Base-by-base conservation (phyloP, 2,113 vertebrate species). In the Leucoraja erinaceus region DNA sequence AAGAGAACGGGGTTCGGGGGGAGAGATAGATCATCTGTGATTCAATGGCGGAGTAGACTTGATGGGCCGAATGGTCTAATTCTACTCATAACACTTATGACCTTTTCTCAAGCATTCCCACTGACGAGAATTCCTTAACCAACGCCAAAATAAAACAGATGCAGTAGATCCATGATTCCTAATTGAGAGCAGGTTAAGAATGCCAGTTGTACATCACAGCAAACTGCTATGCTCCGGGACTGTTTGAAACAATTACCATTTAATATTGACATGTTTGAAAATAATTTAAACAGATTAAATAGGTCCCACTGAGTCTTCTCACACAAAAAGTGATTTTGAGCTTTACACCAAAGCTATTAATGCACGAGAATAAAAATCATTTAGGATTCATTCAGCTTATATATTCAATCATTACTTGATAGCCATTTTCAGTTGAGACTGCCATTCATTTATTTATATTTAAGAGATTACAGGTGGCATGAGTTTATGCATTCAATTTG, bases 181-280 rank as follows among this genome's bases (percentile, higher is more conserved):
- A 31, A 7, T 16, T n/a, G 56, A 31, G 18, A 68, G 63, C 63
- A 70, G 33, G 63, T 0, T 14, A 54, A 25, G 72, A 74, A 72
- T 28, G 33, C 8, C 33, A 90, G 0, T 47, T 28, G 8, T 47
- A 91, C 33, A 28, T 91, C 25, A 47, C 31, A 47, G 33, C 31
- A 59, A 54, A 83, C 22, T 86, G 25, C 20, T 70, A 12, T 61
- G 9, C 63, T 16, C 20, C 47, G 66, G 68, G 68, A 91, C 25
- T 91, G 68, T 70, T 91, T 91, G 20, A 72, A 47, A 91, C 68
- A 91, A 72, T 91, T 91, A 47, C 33, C 22, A 54, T 70, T 91
- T 74, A 47, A 91, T 47, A 28, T 72, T 74, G 68, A 91, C 22
- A 14, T 74, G 68, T 91, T 70, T 72, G 90, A 25, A 91, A 91